Percentiles rank a stretch among this genome's conserved stretches.
These are phyloP conservation scores for Drosophila subquinaria DNA, from an alignment of 2,888 invertebrate genomes.

Conservation along the genomic window DNA sequence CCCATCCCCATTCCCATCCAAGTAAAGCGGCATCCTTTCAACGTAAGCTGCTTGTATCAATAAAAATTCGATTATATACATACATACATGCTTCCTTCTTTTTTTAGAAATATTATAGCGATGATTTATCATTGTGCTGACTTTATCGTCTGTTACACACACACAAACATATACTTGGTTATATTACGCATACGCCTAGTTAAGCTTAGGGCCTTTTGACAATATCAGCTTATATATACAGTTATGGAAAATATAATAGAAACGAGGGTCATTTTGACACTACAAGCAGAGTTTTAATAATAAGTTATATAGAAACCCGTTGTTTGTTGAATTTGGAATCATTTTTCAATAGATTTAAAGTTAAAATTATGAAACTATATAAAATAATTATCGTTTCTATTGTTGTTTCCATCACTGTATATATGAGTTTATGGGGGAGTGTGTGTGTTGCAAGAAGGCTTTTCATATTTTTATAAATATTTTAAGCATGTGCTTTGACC, in stretches of 20 bases:
- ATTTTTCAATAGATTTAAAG: no score
- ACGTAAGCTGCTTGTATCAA: slow-evolving; percentile 85
- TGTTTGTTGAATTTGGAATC: no score
- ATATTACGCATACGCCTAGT: slow-evolving; percentile 76
- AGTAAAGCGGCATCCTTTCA: slow-evolving; percentile 66
- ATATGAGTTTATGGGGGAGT: neutral
- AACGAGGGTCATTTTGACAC: no score
- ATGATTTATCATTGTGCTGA: slow-evolving; percentile 81
- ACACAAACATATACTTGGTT: slow-evolving; percentile 21
- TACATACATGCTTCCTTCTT: slow-evolving; percentile 30
- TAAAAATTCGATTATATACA: slow-evolving; percentile 85
- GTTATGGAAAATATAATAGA: no score
- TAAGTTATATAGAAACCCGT: no score
- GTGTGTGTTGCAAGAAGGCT: slow-evolving; percentile 34
- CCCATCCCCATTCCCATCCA: neutral
- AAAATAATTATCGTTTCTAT: no score
- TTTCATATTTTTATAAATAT: slow-evolving; percentile 78
- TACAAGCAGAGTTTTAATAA: no score
- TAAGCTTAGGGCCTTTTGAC: slow-evolving; percentile 57
- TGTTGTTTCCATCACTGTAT: no score
- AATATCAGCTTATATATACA: slow-evolving; percentile 58
- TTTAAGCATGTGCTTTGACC: slow-evolving; percentile 67
- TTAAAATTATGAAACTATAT: no score
- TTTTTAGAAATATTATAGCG: slow-evolving; percentile 64
- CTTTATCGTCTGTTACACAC: slow-evolving; percentile 69